These are phyloP conservation scores for Sphenodon punctatus DNA, from an alignment of 2,797 vertebrate species.

Conservation along the genomic window DNA sequence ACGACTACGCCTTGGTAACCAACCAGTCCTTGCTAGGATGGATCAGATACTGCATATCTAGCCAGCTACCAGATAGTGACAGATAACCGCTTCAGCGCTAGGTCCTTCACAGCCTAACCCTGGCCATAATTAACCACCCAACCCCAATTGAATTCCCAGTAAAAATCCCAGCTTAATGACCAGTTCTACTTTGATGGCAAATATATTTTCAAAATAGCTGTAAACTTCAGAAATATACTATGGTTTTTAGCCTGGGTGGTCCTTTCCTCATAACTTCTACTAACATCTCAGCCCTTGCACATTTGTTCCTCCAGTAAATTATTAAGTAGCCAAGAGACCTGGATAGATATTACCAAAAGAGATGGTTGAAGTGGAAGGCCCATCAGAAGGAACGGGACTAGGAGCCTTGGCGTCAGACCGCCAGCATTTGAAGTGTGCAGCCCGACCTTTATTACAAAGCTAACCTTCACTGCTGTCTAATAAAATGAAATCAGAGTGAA, in stretches of 20 bases:
- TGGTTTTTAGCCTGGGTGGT: slow-evolving; percentile 33
- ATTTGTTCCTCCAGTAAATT: slow-evolving; percentile 9
- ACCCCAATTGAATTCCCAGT: accelerated
- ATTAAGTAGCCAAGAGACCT: neutral
- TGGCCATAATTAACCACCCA: neutral
- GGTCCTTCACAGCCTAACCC: too few relatives aligned
- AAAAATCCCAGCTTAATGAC: neutral
- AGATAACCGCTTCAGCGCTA: too few relatives aligned
- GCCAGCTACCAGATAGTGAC: too few relatives aligned
- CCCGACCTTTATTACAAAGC: slow-evolving; percentile 13
- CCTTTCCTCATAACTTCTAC: neutral
- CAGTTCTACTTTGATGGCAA: neutral
- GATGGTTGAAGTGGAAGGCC: neutral
- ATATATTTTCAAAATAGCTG: slow-evolving; percentile 30
- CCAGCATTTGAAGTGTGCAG: slow-evolving; percentile 11
- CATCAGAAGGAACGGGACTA: neutral
- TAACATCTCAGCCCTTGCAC: neutral
- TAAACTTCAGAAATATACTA: slow-evolving; percentile 18
- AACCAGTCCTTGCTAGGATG: too few relatives aligned
- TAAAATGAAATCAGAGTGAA: slow-evolving; percentile 76
- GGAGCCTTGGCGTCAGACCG: neutral
- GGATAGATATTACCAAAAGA: neutral
- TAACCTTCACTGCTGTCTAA: slow-evolving; percentile 69
- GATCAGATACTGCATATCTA: too few relatives aligned
- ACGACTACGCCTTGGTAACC: too few relatives aligned